A percentile compares a stretch with the other conserved stretches of the same genome.
These are phyloP conservation scores for Brienomyrus brachyistius DNA, from an alignment of 2,113 vertebrate genomes.

Conservation along the genomic window DNA sequence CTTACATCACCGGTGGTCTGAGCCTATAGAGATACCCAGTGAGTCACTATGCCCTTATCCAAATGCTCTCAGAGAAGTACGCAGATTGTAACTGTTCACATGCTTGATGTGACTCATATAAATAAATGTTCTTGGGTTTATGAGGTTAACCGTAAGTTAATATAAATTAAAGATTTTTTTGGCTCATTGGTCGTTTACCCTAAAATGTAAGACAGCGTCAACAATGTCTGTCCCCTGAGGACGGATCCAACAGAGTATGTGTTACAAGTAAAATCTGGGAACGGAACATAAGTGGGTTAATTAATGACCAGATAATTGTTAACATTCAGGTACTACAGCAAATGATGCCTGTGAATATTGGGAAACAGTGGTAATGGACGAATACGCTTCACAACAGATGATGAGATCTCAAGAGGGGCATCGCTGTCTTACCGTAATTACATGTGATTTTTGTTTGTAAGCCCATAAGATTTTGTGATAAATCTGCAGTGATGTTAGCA, in stretches of 20 bases:
- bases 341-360: not conserved
- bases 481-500: conserved; percentile 13
- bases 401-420: not conserved
- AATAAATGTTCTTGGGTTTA: not conserved
- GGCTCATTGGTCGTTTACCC: not conserved
- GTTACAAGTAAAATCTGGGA: not conserved
- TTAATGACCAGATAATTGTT: not conserved
- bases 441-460: not conserved
- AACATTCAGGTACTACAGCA: not conserved
- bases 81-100: not conserved
- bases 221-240: not conserved
- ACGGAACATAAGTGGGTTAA: not conserved
- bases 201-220: not conserved
- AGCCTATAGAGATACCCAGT: not conserved
- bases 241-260: not conserved
- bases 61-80: not conserved
- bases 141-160: not conserved
- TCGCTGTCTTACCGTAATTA: not conserved
- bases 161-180: not conserved
- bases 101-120: not conserved
- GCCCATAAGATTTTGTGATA: not conserved
- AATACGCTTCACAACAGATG: not conserved
- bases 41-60: not conserved
- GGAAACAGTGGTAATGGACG: not conserved
- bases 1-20: not conserved